These are phyloP conservation scores for Drosophila nigromelanica DNA, from an alignment of 1,140 invertebrate species.

Conservation along the genomic window DNA sequence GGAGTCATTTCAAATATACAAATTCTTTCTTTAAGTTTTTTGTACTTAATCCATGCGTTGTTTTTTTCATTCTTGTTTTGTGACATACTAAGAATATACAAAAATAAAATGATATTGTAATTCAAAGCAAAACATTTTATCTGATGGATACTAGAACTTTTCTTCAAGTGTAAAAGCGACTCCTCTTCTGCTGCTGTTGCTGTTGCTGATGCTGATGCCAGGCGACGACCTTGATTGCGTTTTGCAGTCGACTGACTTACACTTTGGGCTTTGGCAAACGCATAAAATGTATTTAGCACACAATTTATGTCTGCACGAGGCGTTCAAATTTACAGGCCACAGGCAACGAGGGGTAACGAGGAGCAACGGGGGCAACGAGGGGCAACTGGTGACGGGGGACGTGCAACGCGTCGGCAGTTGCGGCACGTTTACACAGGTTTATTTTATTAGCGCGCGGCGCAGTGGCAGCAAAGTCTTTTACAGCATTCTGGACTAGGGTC, in stretches of 20 bases:
- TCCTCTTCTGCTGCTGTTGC: not conserved
- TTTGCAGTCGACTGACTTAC: slow-evolving; percentile 72
- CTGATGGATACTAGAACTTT: not conserved
- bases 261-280: slow-evolving; percentile 41
- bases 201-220: not conserved
- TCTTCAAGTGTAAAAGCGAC: not conserved
- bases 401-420: slow-evolving; percentile 20
- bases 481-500: slow-evolving; percentile 42
- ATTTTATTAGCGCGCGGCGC: slow-evolving; percentile 63
- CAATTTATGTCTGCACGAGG: slow-evolving; percentile 78
- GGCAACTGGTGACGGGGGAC: not conserved
- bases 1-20: too few species aligned
- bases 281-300: slow-evolving; percentile 82
- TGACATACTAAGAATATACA: too few species aligned
- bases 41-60: not conserved
- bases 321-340: slow-evolving; percentile 77
- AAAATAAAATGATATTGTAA: too few species aligned
- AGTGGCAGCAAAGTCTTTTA: slow-evolving; percentile 17
- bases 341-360: not conserved
- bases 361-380: slow-evolving; percentile 7
- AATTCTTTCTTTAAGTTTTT: not conserved
- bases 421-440: slow-evolving; percentile 63
- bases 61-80: too few species aligned
- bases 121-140: too few species aligned
- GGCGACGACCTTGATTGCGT: slow-evolving; percentile 73